Conservation (phyloP, 2,888 invertebrate genomes). For the Thecocarcelia acutangulata region DNA sequence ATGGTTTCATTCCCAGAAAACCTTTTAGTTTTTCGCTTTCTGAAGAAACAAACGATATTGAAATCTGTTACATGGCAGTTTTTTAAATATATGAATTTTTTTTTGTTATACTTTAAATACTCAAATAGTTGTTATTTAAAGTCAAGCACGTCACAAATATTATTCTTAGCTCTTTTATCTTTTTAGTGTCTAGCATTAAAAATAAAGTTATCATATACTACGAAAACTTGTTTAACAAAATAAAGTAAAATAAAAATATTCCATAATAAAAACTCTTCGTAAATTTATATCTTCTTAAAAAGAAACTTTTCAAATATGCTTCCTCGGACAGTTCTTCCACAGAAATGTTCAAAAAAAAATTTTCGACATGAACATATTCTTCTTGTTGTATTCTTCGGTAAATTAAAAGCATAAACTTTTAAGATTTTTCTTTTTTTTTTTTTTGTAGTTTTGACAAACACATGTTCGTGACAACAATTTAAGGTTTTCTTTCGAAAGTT, state of each 20-base stretch:
- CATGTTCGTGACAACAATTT: slow-evolving; percentile 65
- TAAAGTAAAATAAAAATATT: slow-evolving; percentile 11
- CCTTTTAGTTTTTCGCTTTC: too few species aligned
- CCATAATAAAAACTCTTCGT: slow-evolving; percentile 18
- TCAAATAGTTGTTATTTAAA: neutral
- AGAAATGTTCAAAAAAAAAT: too few species aligned
- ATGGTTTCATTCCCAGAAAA: too few species aligned
- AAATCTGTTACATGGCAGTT: too few species aligned
- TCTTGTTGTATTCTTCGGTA: slow-evolving; percentile 7
- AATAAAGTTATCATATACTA: slow-evolving; percentile 27
- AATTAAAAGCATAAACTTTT: slow-evolving; percentile 17
- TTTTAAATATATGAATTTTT: neutral
- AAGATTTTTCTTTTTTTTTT: neutral
- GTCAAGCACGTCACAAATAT: neutral
- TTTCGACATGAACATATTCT: neutral
- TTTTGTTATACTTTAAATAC: neutral
- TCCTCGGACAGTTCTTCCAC: slow-evolving; percentile 8
- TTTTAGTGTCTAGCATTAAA: slow-evolving; percentile 12
- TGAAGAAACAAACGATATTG: too few species aligned
- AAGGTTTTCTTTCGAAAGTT: slow-evolving; percentile 35
- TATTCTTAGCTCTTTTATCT: neutral
- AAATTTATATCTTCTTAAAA: slow-evolving; percentile 1
- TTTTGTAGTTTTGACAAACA: slow-evolving; percentile 49
- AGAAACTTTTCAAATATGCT: slow-evolving; percentile 7
- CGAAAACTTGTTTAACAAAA: slow-evolving; percentile 35